These are phyloP conservation scores for Leptinotarsa peninsularis DNA, from an alignment of 2,888 invertebrate genomes.

Conservation along the genomic window DNA sequence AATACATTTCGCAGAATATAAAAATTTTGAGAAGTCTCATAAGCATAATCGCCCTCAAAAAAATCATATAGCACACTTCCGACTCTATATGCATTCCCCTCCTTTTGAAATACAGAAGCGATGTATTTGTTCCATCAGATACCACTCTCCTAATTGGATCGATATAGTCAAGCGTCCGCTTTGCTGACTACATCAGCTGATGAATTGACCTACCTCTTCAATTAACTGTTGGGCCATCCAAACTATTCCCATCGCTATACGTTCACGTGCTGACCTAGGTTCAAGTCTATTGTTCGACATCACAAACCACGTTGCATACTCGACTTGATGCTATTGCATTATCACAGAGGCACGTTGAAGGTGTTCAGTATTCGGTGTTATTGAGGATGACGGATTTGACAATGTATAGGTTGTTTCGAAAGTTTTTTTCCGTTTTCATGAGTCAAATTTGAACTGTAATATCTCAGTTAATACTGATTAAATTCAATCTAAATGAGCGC, in stretches of 20 bases:
- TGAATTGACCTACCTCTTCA: constrained; percentile 2
- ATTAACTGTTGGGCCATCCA: not conserved
- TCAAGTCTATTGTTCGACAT: not conserved
- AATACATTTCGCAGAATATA: too few relatives aligned
- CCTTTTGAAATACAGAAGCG: too few relatives aligned
- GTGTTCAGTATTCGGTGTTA: not conserved
- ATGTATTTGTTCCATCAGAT: too few relatives aligned
- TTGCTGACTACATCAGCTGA: not conserved
- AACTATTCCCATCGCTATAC: not conserved
- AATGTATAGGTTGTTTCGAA: too few relatives aligned
- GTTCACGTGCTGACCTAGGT: constrained; percentile 1
- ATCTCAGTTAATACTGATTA: too few relatives aligned
- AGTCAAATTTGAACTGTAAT: too few relatives aligned
- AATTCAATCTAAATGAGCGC: too few relatives aligned
- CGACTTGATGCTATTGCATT: not conserved
- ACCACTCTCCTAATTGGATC: not conserved
- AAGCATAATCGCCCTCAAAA: too few relatives aligned
- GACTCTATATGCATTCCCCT: too few relatives aligned
- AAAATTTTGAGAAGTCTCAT: too few relatives aligned
- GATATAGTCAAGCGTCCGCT: not conserved
- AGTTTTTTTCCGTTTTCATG: too few relatives aligned
- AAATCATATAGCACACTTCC: too few relatives aligned
- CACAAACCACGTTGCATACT: not conserved
- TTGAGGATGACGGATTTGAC: not conserved
- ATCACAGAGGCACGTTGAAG: not conserved